Percentiles rank a stretch among this genome's conserved stretches.
Conservation (phyloP, 1,140 invertebrate genomes). For the Triops longicaudatus region DNA sequence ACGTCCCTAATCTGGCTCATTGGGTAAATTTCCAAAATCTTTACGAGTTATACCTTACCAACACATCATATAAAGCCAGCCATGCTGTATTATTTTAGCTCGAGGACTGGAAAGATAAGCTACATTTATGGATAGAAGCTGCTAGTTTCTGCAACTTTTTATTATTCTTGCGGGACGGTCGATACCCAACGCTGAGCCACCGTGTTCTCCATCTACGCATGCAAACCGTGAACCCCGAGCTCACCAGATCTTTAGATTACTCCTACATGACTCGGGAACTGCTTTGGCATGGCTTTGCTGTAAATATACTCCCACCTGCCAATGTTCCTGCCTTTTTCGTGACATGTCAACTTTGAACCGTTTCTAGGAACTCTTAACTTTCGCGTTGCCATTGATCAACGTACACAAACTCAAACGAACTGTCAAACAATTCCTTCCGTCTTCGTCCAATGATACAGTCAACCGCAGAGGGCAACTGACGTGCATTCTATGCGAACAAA, state of each 20-base stretch:
- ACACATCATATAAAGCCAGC: neutral
- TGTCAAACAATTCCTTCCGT: constrained; percentile 1
- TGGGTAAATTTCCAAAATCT: neutral
- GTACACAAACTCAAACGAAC: constrained; percentile 1
- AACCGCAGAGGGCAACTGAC: neutral
- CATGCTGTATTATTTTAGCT: neutral
- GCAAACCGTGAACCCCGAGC: neutral
- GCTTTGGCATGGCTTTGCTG: neutral
- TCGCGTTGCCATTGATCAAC: neutral
- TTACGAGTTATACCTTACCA: neutral
- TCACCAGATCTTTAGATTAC: neutral
- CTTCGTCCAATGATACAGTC: neutral
- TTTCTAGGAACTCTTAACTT: neutral
- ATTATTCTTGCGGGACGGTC: neutral
- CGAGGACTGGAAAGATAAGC: neutral
- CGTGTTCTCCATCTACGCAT: neutral
- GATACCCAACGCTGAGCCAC: neutral
- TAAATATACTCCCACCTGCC: neutral
- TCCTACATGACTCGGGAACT: constrained; percentile 1
- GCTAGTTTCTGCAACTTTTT: neutral
- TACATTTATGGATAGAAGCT: constrained; percentile 6
- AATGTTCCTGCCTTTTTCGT: neutral
- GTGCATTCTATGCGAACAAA: neutral
- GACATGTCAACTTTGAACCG: neutral
- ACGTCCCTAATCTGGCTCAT: neutral